These are phyloP conservation scores for Trichogramma dendrolimi DNA, from an alignment of 2,888 invertebrate species.

Conservation along the genomic window DNA sequence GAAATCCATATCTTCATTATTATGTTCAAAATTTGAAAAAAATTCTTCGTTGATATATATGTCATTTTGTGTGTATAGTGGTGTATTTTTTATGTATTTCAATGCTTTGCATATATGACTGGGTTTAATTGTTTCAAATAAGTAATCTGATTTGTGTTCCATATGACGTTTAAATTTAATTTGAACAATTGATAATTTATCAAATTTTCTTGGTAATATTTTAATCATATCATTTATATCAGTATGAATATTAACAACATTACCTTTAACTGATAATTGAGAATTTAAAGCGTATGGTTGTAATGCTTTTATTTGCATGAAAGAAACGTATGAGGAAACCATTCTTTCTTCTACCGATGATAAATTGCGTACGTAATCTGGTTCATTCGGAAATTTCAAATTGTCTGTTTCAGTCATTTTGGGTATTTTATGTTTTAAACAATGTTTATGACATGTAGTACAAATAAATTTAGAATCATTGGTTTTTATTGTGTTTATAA, in stretches of 20 bases:
- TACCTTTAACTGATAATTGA: slow-evolving; percentile 38
- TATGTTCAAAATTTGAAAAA: slow-evolving; percentile 19
- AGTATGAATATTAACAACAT: slow-evolving; percentile 34
- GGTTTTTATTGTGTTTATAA: slow-evolving; percentile 8
- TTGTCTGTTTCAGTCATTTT: slow-evolving; percentile 22
- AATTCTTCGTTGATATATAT: slow-evolving; percentile 19
- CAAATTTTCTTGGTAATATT: slow-evolving; percentile 28
- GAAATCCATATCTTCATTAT: slow-evolving; percentile 12
- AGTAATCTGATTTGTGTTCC: slow-evolving; percentile 34
- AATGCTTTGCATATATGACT: slow-evolving; percentile 23
- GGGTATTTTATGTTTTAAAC: slow-evolving; percentile 14
- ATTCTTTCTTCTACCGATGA: slow-evolving; percentile 42
- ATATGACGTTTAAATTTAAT: slow-evolving; percentile 38
- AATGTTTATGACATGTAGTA: slow-evolving; percentile 11
- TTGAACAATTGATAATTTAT: slow-evolving; percentile 35
- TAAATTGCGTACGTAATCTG: slow-evolving; percentile 31
- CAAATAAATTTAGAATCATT: slow-evolving; percentile 9
- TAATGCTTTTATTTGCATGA: slow-evolving; percentile 43
- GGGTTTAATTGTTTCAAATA: slow-evolving; percentile 38
- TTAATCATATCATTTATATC: slow-evolving; percentile 29
- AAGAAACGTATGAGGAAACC: slow-evolving; percentile 41
- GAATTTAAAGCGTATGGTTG: slow-evolving; percentile 36
- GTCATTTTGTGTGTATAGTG: slow-evolving; percentile 20
- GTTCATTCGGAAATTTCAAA: slow-evolving; percentile 30
- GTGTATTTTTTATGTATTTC: slow-evolving; percentile 15